These are phyloP conservation scores for Corvus hawaiiensis DNA, from an alignment of 2,113 vertebrate species.

Conservation along the genomic window DNA sequence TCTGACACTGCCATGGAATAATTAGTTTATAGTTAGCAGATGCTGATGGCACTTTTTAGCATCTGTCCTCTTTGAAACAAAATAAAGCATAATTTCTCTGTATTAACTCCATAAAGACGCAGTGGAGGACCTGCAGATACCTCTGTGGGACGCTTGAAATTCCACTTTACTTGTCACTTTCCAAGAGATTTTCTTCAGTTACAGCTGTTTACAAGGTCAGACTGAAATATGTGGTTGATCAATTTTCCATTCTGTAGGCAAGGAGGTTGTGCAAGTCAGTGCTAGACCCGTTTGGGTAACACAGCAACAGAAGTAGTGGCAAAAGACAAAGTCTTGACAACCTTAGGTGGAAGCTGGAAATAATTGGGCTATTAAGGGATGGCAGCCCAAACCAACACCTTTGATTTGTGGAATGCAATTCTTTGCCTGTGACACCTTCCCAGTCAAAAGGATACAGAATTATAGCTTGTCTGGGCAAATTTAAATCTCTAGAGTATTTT, in stretches of 20 bases:
- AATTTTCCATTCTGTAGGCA: not conserved
- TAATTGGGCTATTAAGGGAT: not conserved
- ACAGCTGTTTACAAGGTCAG: not conserved
- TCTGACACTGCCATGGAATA: not conserved
- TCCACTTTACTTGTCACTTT: not conserved
- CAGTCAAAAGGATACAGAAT: not conserved
- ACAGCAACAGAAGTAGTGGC: fast-evolving
- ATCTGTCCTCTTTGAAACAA: not conserved
- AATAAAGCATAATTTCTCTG: not conserved
- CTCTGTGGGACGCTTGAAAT: not conserved
- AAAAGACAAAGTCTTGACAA: not conserved
- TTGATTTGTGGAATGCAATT: not conserved
- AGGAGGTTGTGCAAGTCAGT: not conserved
- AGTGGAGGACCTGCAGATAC: not conserved
- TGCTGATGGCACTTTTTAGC: not conserved
- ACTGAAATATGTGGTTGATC: not conserved
- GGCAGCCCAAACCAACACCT: not conserved
- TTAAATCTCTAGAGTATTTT: not conserved
- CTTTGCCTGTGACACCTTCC: not conserved
- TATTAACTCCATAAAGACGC: not conserved
- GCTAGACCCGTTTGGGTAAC: not conserved
- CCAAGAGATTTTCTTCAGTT: not conserved
- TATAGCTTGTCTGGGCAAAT: not conserved
- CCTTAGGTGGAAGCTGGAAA: not conserved
- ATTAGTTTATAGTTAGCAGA: not conserved